A percentile compares a stretch with the other conserved stretches of the same genome.
Conservation (phyloP, 2,888 invertebrate genomes). For the Latrodectus elegans region DNA sequence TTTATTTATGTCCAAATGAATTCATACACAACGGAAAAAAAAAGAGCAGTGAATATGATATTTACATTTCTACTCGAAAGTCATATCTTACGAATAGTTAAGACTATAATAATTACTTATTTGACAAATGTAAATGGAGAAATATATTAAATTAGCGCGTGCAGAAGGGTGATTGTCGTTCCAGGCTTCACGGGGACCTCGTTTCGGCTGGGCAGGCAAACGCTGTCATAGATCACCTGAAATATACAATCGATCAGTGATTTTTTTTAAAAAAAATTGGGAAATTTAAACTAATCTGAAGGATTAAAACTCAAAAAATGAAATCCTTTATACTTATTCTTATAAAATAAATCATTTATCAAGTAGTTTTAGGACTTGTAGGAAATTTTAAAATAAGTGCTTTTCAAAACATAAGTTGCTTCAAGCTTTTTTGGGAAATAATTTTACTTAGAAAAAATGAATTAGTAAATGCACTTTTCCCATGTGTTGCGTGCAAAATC, state of each 20-base stretch:
- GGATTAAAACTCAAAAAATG: neutral
- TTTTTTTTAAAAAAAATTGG: neutral
- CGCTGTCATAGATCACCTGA: constrained; percentile 54
- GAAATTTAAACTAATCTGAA: neutral
- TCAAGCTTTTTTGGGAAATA: no score
- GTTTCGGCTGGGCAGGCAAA: constrained; percentile 52
- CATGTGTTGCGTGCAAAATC: no score
- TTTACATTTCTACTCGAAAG: constrained; percentile 48
- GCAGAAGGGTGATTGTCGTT: constrained; percentile 54
- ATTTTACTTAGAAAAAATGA: no score
- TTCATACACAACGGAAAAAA: constrained; percentile 7
- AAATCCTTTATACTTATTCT: neutral
- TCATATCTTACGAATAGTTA: constrained; percentile 1
- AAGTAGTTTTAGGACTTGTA: neutral
- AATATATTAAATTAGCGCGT: constrained; percentile 32
- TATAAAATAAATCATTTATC: neutral
- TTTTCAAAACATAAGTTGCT: no score
- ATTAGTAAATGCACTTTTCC: no score
- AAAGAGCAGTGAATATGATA: constrained; percentile 24
- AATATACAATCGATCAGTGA: neutral
- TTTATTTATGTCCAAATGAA: constrained; percentile 29
- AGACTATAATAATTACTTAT: constrained; percentile 3
- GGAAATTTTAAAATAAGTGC: no score
- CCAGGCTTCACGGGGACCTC: constrained; percentile 57
- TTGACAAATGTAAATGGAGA: constrained; percentile 1